Evolutionary conservation across 1,140 invertebrate species (phyloP), one percentile per base, ranked within the genome.

Genomic region (Prorops nasuta): DNA sequence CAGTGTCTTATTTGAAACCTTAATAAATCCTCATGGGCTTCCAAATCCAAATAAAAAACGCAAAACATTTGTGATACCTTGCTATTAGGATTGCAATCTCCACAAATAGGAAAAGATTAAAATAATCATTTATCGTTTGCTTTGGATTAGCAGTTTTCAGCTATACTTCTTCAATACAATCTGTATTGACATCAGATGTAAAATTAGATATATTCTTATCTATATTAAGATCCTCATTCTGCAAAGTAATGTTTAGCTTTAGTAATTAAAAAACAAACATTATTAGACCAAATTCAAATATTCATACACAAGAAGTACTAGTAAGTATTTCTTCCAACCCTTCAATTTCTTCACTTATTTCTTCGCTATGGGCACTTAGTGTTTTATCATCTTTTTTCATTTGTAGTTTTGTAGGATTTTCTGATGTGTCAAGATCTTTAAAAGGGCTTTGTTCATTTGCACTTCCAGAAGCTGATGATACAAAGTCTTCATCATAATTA

Each of bases 401-500:
- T 34, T 49, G 51, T 14, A 55, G 34, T 22, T 69, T 67, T 32
- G 49, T 43, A 14, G 54, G 50, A 54, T 44, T 70, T 20, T 66
- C 62, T 2, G 54, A 54, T 45, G 66, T 70, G 20, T 67, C 60
- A 8, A 57, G 58, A 20, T 69, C 59, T 54, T 76, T 76, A 14
- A 36, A 53, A n/a, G 72, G 70, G 54, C 66, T 76, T 54, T 72
- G 64, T 49, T 77, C 75, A 50, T 71, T 74, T 8, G 67, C 64
- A 55, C 72, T 78, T 15, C 69, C 73, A 24, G 76, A 77, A 14
- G 69, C 66, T 14, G 72, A 76, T 22, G 76, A 74, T 24, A 70
- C 54, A 44, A 76, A 78, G 52, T 80, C 76, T 56, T 80, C 77
- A 28, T 80, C 74, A 24, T 77, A 78, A 51, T 74, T 74, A 46